Percentiles rank a stretch among this genome's conserved stretches.
These are phyloP conservation scores for Eupelmus urozonus DNA, from an alignment of 2,888 invertebrate genomes.

Conservation along the genomic window DNA sequence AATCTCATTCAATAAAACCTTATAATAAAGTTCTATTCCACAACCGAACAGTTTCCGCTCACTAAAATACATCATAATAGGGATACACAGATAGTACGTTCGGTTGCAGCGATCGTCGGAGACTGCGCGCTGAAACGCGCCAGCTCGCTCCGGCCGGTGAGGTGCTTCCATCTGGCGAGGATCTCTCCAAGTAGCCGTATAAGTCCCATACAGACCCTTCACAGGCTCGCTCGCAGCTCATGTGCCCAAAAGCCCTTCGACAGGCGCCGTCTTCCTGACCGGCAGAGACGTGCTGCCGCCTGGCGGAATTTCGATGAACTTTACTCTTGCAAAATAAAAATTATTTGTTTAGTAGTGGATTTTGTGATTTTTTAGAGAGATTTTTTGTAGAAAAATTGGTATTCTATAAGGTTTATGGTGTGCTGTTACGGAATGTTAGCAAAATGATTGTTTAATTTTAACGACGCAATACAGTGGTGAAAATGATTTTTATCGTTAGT, in stretches of 20 bases:
- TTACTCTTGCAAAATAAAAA: conserved; percentile 26
- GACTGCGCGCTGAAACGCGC: conserved; percentile 58
- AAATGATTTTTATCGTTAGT: too few species aligned
- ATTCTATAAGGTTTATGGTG: too few species aligned
- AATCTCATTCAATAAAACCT: too few species aligned
- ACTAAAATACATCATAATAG: too few species aligned
- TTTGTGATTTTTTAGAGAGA: too few species aligned
- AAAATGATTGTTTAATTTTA: too few species aligned
- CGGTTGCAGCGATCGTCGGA: conserved; percentile 57
- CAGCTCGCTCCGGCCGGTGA: conserved; percentile 33
- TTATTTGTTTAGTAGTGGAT: conserved; percentile 9
- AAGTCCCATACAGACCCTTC: conserved; percentile 20
- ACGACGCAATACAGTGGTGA: too few species aligned
- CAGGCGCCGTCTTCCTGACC: conserved; percentile 22
- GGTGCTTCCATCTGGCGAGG: conserved; percentile 67
- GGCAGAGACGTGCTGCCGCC: conserved; percentile 71
- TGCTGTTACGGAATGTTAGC: too few species aligned
- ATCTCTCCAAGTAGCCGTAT: conserved; percentile 1
- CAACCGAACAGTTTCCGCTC: too few species aligned
- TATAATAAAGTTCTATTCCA: too few species aligned
- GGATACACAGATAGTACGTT: too few species aligned
- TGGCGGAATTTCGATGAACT: conserved; percentile 65
- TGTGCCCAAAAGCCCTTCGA: conserved; percentile 20
- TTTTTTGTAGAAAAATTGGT: too few species aligned
- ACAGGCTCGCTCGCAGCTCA: not conserved